Percentiles rank a stretch among this genome's conserved stretches.
These are phyloP conservation scores for Acanthochromis polyacanthus DNA, from an alignment of 2,113 vertebrate species.

Conservation along the genomic window DNA sequence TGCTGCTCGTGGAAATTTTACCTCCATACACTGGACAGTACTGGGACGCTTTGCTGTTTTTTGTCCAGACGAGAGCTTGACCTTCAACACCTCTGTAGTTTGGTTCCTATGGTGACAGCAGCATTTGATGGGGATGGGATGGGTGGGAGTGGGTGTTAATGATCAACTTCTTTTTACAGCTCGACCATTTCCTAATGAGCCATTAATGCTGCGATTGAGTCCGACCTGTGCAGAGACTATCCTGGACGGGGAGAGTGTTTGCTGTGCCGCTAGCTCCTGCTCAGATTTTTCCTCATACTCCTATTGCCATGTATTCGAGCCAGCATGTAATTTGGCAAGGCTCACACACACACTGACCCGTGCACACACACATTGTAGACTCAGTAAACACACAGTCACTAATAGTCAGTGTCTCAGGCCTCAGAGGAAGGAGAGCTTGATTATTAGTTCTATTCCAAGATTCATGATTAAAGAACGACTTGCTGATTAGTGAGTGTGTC, in stretches of 20 bases:
- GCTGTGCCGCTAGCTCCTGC: constrained; percentile 5
- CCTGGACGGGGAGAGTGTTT: constrained; percentile 43
- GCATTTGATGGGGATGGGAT: neutral
- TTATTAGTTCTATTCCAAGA: constrained; percentile 60
- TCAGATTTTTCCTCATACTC: constrained; percentile 16
- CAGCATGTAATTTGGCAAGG: neutral
- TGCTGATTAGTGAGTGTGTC: constrained; percentile 27
- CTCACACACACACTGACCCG: neutral
- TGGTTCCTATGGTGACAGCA: constrained; percentile 51
- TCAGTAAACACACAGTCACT: constrained; percentile 32
- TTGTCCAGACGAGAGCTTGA: constrained; percentile 17
- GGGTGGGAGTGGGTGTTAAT: constrained; percentile 49
- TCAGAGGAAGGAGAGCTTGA: constrained; percentile 27
- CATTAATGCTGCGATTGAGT: constrained; percentile 49
- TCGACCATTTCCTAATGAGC: constrained; percentile 68
- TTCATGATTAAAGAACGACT: constrained; percentile 42
- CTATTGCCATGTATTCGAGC: constrained; percentile 33
- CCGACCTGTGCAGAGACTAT: constrained; percentile 32
- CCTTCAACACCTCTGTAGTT: constrained; percentile 39
- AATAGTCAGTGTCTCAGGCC: constrained; percentile 21
- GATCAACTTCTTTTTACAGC: constrained; percentile 69
- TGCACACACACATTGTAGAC: constrained; percentile 3
- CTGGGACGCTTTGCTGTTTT: neutral
- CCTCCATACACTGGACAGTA: too few relatives aligned
- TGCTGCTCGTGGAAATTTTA: too few relatives aligned